These are phyloP conservation scores for Phoebastria nigripes DNA, from an alignment of 2,797 vertebrate species.

Conservation along the genomic window DNA sequence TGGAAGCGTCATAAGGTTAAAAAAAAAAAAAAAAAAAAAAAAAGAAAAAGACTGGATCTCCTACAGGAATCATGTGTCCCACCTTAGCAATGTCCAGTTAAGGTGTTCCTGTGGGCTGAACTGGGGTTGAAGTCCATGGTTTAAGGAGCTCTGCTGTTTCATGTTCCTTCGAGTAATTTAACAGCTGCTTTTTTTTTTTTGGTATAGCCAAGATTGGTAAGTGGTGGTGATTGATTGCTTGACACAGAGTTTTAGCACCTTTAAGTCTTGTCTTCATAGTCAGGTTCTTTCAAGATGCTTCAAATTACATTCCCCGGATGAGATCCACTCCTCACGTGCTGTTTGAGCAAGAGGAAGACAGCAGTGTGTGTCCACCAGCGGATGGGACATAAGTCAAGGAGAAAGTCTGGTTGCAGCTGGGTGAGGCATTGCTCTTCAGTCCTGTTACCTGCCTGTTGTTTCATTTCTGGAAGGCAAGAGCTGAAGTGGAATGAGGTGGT, in stretches of 20 bases:
- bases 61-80: neutral
- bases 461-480: neutral
- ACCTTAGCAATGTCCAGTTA: neutral
- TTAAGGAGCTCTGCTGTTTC: neutral
- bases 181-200: neutral
- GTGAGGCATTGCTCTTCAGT: neutral
- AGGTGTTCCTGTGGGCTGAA: neutral
- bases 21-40: neutral
- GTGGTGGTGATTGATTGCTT: neutral
- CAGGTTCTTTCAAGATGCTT: neutral
- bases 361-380: neutral
- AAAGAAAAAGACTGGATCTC: neutral
- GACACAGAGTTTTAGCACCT: neutral
- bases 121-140: neutral
- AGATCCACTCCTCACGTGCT: neutral
- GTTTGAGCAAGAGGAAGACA: neutral
- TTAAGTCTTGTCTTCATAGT: neutral
- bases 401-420: neutral
- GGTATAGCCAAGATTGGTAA: neutral
- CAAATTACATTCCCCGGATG: neutral
- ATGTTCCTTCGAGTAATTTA: neutral
- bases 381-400: neutral
- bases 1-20: neutral
- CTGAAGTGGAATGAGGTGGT: neutral
- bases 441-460: neutral